Percentiles rank a stretch among this genome's conserved stretches.
These are phyloP conservation scores for Temnopleurus reevesii DNA, from an alignment of 53 echinoderm and acorn worm genomes.

Conservation along the genomic window DNA sequence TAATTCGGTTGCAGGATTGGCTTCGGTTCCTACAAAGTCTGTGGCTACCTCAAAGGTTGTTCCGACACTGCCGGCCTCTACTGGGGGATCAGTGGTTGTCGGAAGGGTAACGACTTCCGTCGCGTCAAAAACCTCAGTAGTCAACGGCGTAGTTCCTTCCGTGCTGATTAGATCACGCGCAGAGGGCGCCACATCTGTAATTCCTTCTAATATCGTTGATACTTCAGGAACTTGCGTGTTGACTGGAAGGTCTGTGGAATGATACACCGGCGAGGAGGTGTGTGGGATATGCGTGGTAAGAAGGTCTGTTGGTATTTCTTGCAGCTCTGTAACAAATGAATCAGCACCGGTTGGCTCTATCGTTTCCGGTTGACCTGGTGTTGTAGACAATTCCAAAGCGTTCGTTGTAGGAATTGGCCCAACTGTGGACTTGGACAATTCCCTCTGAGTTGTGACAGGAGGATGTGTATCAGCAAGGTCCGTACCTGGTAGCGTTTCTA, in stretches of 20 bases:
- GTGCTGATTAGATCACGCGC: background rate
- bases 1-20: background rate
- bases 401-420: background rate
- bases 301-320: background rate
- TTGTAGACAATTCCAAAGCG: background rate
- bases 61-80: background rate
- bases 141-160: background rate
- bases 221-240: background rate
- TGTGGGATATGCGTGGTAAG: background rate
- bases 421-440: background rate
- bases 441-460: background rate
- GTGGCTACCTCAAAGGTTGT: background rate
- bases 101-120: background rate
- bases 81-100: background rate
- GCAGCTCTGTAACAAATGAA: background rate
- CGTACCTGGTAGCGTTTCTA: background rate
- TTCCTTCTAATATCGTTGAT: background rate
- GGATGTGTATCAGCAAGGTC: background rate
- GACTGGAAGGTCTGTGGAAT: background rate
- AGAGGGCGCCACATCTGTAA: slow-evolving; percentile 17
- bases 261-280: background rate
- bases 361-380: background rate
- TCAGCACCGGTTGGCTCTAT: background rate
- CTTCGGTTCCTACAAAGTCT: background rate
- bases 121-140: background rate